phyloP scores from a whole-genome alignment of 2,113 vertebrate species.

The Ceuthmochares aereus region DNA sequence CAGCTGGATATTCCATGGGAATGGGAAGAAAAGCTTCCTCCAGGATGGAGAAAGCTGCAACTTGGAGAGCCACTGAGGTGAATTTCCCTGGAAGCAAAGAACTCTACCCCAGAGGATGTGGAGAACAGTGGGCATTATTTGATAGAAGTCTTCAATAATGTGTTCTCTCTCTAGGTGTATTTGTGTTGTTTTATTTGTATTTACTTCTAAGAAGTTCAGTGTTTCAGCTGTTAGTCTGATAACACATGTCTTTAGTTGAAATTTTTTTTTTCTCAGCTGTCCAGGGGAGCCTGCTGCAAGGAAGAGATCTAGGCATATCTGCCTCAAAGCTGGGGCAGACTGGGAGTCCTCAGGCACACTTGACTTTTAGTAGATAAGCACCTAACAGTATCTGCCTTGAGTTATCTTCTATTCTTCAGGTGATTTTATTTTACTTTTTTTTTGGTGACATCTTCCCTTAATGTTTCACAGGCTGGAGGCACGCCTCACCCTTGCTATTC shows the following conservation, averaged over 20 bases:
- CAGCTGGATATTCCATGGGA: neutral
- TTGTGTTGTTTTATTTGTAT: neutral
- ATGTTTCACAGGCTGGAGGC: neutral
- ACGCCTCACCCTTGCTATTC: neutral
- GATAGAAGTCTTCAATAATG: neutral
- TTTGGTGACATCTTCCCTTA: neutral
- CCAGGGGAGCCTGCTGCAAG: fast-evolving
- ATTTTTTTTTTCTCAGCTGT: neutral
- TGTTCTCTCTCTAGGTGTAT: neutral
- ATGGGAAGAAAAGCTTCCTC: neutral
- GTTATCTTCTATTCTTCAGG: neutral
- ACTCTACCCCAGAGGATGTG: neutral
- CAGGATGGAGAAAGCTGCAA: neutral
- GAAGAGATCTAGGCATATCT: neutral
- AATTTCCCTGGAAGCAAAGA: neutral
- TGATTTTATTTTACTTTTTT: neutral
- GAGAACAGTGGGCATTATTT: neutral
- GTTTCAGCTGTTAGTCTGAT: neutral
- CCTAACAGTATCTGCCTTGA: neutral
- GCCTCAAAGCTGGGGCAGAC: neutral
- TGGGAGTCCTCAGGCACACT: neutral
- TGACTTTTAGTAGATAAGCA: neutral
- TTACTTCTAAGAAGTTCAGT: neutral
- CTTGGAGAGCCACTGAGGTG: neutral
- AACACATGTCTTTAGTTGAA: neutral